Evolutionary conservation across 2,888 invertebrate genomes (phyloP).

Genomic region (Drosophila kanekoi): DNA sequence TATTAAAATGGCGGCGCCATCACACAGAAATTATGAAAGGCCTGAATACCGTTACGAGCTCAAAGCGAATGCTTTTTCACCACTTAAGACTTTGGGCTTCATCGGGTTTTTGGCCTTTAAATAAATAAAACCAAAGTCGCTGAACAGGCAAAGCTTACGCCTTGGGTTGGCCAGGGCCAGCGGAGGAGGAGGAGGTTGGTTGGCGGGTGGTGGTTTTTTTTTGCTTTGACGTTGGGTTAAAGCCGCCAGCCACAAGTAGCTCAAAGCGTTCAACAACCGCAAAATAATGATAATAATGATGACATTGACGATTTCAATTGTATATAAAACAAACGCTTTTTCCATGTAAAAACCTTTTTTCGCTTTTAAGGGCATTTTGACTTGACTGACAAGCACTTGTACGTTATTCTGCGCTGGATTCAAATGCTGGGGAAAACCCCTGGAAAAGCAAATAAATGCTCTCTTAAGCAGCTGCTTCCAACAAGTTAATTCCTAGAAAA

Average conservation of each 20-base stretch:
- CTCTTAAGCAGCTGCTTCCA: neutral
- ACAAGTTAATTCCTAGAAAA: slow-evolving; percentile 30
- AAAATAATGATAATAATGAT: slow-evolving; percentile 54
- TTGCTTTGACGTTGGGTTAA: slow-evolving; percentile 16
- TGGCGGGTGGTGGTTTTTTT: neutral
- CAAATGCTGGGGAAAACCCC: neutral
- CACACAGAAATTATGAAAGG: slow-evolving; percentile 69
- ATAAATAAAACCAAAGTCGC: slow-evolving; percentile 70
- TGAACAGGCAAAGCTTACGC: slow-evolving; percentile 38
- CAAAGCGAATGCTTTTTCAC: slow-evolving; percentile 64
- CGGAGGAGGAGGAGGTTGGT: neutral
- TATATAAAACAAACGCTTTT: slow-evolving; percentile 27
- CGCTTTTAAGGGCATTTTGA: neutral
- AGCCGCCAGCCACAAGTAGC: slow-evolving; percentile 45
- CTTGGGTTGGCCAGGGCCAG: neutral
- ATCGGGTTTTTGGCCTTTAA: slow-evolving; percentile 73
- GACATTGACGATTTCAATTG: slow-evolving; percentile 67
- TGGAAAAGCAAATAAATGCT: neutral
- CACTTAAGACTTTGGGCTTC: slow-evolving; percentile 78
- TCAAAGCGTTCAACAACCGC: slow-evolving; percentile 25
- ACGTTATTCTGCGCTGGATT: slow-evolving; percentile 5
- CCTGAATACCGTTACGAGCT: slow-evolving; percentile 46
- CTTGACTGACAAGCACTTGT: slow-evolving; percentile 14
- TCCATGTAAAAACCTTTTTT: slow-evolving; percentile 6
- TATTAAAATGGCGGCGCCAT: slow-evolving; percentile 51